Base-by-base conservation (phyloP, 2,113 vertebrate genomes). In the Amblyopsis rosae region DNA sequence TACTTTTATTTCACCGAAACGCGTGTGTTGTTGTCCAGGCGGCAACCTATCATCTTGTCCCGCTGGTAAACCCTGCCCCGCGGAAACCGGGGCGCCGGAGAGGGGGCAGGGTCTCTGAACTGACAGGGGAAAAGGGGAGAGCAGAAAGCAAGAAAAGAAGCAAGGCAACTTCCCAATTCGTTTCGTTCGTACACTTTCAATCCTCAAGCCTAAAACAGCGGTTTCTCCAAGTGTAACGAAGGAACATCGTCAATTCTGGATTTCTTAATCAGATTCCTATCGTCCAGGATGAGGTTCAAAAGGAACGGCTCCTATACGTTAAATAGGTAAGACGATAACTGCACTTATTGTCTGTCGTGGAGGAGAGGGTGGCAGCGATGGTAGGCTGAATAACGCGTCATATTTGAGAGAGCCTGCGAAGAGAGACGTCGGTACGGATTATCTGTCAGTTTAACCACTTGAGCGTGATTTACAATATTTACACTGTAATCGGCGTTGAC, bases 251-350 rank as follows among this genome's bases (percentile, higher is more conserved):
- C 87, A 76, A 90, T 78, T 90, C 87, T 91, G 90, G 87, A 91
- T 88, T 88, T 90, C 85, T 86, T 91, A 19, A 85, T 91, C 80
- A 88, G 90, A 73, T 88, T 91, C 76, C 85, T 91, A 69, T 85
- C 85, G 80, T 88, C 85, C 84, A 90, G 86, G 82, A 91, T 91
- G 90, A 88, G 90, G 85, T 91, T 91, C 60, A 90, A 90, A 68
- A 64, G 90, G 77, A 91, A 91, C 82, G 90, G 88, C 3, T 91
- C 90, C 64, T 91, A 91, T 68, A 91, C 90, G 54, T 75, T 91
- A 5, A 89, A 89, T 87, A 78, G 90, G 90, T 91, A 81, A 86
- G 82, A 67, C 16, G 33, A 82, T 62, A 65, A 72, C 35, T 12
- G 62, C 1, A 55, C 63, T 65, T 72, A 51, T 41, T 50, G 10